Percentiles rank a stretch among this genome's conserved stretches.
Evolutionary conservation across 1,140 invertebrate genomes (phyloP).

Genomic region (Bombus impatiens): DNA sequence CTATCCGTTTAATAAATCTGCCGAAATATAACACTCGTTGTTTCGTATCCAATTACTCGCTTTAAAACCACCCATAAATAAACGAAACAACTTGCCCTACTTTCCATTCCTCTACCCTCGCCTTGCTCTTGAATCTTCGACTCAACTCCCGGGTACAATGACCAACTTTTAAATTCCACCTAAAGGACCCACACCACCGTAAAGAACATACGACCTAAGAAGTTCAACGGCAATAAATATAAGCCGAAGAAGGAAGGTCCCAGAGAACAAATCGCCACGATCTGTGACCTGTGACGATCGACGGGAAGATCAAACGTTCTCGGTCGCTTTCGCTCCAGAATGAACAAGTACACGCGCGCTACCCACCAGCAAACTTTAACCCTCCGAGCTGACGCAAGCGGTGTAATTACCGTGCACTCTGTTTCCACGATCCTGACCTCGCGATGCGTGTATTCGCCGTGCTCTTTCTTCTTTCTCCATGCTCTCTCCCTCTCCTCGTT

Average conservation of each 20-base stretch:
- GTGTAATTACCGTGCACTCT: constrained; percentile 46
- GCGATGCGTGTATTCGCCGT: constrained; percentile 16
- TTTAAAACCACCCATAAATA: neutral
- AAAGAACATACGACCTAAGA: neutral
- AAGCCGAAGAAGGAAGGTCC: neutral
- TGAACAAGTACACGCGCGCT: neutral
- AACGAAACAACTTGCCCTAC: neutral
- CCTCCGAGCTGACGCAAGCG: constrained; percentile 15
- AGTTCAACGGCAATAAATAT: constrained; percentile 30
- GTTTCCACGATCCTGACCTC: constrained; percentile 35
- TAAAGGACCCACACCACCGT: neutral
- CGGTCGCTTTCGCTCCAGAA: no score
- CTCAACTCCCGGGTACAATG: neutral
- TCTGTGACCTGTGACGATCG: neutral
- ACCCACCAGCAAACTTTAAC: neutral
- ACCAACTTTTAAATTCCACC: constrained; percentile 18
- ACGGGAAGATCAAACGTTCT: constrained; percentile 36
- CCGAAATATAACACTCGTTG: neutral
- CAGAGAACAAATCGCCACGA: neutral
- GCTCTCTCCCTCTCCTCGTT: neutral
- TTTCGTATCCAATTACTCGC: neutral
- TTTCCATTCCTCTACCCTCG: neutral
- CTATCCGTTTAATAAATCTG: neutral
- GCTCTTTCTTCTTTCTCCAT: constrained; percentile 11
- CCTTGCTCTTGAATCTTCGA: neutral